Base-by-base conservation (phyloP, 2,797 vertebrate species). In the Poeciliopsis turneri region DNA sequence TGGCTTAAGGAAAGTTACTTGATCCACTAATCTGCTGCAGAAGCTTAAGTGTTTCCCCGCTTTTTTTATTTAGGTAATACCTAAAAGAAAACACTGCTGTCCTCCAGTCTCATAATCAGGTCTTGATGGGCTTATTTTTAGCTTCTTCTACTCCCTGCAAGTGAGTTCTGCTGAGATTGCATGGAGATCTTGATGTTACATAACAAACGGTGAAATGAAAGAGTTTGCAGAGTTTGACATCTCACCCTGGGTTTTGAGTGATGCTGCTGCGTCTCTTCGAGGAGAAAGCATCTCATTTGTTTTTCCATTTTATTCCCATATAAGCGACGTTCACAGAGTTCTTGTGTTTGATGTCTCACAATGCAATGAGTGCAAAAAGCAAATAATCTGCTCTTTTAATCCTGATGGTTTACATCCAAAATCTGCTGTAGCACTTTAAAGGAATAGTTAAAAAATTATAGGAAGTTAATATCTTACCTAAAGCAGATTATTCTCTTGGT, bases 41-140 rank as follows among this genome's bases (percentile, higher is more conserved):
- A 86, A 77, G 43, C 41, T 74, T 72, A 79, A 84, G n/a, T 66
- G 81, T 71, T 76, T 79, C 11, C 78, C 78, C 87, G 59, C 82
- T 83, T 80, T 77, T 84, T 53, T 83, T 45, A 25, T 82, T 86
- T 77, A 73, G 30, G 23, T 28, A 75, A 85, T 51, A 71, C 47
- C 75, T 70, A 51, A 70, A 68, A 55, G 55, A 73, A 81, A 75
- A 33, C 66, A 47, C 72, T 68, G 25, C 76, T 82, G 83, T 85
- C 88, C 84, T 90, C 84, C 79, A 84, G 85, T 84, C 84, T 85
- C 80, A 83, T 87, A 94, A 94, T 93, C 91, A 93, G 93, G 93
- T 93, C 93, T 93, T 89, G 85, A 84, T 82, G 80, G 51, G 81
- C 82, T 95, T 95, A 95, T 93, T 95, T 95, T 94, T 95, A 95